Conservation (phyloP, 2,888 invertebrate species). For the Scaptomyza caliginosa region DNA sequence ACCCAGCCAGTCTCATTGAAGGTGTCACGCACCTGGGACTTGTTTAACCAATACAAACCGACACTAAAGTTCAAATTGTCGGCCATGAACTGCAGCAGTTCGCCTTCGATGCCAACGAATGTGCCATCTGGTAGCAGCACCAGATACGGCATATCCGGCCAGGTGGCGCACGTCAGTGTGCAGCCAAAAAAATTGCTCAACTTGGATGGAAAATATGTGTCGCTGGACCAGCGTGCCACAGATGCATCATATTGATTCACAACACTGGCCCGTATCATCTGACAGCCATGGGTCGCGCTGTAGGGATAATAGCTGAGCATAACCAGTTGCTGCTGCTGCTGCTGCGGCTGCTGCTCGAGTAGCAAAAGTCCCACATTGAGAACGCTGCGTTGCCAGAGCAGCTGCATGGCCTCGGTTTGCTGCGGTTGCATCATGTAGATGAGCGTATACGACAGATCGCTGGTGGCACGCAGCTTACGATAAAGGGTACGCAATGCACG, state of each 20-base stretch:
- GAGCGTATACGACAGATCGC: constrained; percentile 62
- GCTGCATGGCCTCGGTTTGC: constrained; percentile 40
- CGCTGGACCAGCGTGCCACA: constrained; percentile 41
- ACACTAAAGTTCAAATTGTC: constrained; percentile 70
- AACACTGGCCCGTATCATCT: constrained; percentile 47
- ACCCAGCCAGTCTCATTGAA: constrained; percentile 59
- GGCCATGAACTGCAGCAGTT: constrained; percentile 68
- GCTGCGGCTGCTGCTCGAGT: neutral
- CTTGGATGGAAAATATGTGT: constrained; percentile 58
- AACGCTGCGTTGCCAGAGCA: constrained; percentile 65
- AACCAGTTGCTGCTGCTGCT: constrained; percentile 26
- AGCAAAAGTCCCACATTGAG: constrained; percentile 61
- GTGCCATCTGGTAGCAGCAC: constrained; percentile 24
- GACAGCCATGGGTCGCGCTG: constrained; percentile 44
- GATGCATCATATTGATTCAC: constrained; percentile 57
- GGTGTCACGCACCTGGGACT: constrained; percentile 55
- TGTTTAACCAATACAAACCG: constrained; percentile 61
- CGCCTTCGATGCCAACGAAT: constrained; percentile 77
- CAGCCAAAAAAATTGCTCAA: constrained; percentile 73
- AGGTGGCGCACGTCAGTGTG: constrained; percentile 72
- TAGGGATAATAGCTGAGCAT: constrained; percentile 76
- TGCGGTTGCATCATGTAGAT: constrained; percentile 56
- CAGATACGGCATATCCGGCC: constrained; percentile 76
- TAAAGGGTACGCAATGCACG: constrained; percentile 46
- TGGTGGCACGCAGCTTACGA: constrained; percentile 42